Evolutionary conservation across 1,140 invertebrate species (phyloP).

Genomic region (Papilio polytes): DNA sequence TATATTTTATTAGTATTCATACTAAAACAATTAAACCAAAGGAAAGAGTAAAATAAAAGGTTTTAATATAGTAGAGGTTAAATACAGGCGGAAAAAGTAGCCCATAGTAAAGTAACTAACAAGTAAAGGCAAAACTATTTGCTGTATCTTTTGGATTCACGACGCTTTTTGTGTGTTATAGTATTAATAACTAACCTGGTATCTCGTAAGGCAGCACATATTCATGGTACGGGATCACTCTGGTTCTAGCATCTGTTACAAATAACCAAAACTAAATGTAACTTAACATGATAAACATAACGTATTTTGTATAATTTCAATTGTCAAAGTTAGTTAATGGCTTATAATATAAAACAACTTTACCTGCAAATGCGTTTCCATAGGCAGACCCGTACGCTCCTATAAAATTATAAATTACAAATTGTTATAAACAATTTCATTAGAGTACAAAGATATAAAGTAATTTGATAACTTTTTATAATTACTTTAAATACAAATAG

Average conservation of each 20-base stretch:
- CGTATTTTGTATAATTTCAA: neutral
- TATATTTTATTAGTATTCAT: neutral
- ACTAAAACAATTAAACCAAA: neutral
- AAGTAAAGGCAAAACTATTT: too few species aligned
- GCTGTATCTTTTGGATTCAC: neutral
- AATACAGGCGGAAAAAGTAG: too few species aligned
- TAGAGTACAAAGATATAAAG: neutral
- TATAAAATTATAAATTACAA: neutral
- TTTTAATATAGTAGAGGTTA: too few species aligned
- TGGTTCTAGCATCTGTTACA: conserved; percentile 39
- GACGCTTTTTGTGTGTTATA: neutral
- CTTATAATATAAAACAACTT: neutral
- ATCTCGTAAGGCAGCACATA: conserved; percentile 53
- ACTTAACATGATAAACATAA: neutral
- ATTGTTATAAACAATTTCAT: neutral
- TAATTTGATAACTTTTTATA: neutral
- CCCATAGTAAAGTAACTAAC: too few species aligned
- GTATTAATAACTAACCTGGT: conserved; percentile 48
- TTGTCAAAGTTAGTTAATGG: neutral
- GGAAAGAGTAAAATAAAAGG: neutral
- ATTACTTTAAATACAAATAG: neutral
- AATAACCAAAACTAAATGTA: neutral
- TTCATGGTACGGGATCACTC: conserved; percentile 50
- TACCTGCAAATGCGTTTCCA: conserved; percentile 14
- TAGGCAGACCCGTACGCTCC: neutral